Evolutionary conservation across 2,797 vertebrate species (phyloP).

Genomic region (Delichon dasypus): DNA sequence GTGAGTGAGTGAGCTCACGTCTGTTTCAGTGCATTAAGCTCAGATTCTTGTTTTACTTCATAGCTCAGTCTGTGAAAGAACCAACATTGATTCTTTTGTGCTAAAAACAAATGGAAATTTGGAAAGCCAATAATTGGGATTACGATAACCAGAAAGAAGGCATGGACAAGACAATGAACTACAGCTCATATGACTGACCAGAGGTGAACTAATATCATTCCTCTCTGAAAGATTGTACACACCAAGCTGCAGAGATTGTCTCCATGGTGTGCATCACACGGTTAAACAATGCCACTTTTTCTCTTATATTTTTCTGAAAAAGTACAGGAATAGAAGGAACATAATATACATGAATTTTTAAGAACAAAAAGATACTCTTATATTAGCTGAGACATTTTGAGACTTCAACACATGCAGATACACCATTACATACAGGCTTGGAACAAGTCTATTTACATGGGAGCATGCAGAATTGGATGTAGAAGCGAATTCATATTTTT

Average conservation of each 20-base stretch:
- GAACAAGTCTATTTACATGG: neutral
- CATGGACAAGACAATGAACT: neutral
- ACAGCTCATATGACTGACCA: neutral
- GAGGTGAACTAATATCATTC: neutral
- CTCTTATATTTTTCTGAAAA: neutral
- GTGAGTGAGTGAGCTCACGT: neutral
- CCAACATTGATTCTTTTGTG: neutral
- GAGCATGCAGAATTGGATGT: neutral
- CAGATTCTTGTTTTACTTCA: neutral
- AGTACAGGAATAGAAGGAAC: neutral
- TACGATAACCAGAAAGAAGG: neutral
- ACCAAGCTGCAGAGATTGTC: neutral
- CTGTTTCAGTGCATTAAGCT: neutral
- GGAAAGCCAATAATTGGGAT: neutral
- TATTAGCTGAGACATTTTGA: neutral
- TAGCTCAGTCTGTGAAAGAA: neutral
- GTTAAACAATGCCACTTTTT: neutral
- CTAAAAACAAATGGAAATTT: constrained; percentile 1
- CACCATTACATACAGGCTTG: neutral
- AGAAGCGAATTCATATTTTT: neutral
- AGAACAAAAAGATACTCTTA: neutral
- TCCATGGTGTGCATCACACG: neutral
- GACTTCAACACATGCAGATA: neutral
- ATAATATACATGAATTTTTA: neutral
- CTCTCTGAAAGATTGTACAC: neutral